Evolutionary conservation across 2,888 invertebrate genomes (phyloP), one percentile per base, ranked within the genome.

Genomic region (Monoplex corrugatus): DNA sequence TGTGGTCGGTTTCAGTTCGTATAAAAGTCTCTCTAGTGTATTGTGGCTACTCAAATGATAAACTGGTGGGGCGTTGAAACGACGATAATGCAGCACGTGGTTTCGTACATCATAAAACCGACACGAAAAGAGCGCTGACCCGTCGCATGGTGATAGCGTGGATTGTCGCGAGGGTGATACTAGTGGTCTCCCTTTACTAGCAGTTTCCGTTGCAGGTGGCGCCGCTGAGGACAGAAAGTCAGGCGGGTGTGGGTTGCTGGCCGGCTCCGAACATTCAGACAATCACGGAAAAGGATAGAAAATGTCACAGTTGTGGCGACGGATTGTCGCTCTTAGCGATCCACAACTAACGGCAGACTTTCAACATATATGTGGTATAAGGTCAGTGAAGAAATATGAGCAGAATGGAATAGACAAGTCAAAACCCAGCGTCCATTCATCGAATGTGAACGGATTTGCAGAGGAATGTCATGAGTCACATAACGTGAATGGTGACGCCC

Each of bases 321-420:
- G 87, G 84, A 63, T 89, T 6, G 86, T 89, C 28, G 40, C 82
- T 57, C 87, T 90, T 28, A 83, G 87, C 57, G 90, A 90, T 50
- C 98, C 98, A 13, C 96, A 97, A 91, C 96, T 98, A 92, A 98
- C 98, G 43, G 97, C 98, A 40, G 97, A 97, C 95, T 97, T 98
- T 94, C 98, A 98, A 96, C 97, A 97, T 93, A 97, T 97, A 95
- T 98, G 98, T 95, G 98, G 98, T 90, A 97, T 98, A 23, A 86
- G 78, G 63, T 78, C 45, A 44, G 50, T 87, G 75, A 2, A 78
- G n/a, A n/a, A 84, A 6, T 45, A 13, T n/a, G 35, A 82, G n/a
- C 72, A 75, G n/a, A 88, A 89, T 43, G 78, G 89, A 44, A 87
- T 32, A 23, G 38, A 6, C 3, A 68, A 35, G 28, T 78, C 78